Conservation (phyloP, 2,113 vertebrate genomes). For the Apaloderma vittatum region DNA sequence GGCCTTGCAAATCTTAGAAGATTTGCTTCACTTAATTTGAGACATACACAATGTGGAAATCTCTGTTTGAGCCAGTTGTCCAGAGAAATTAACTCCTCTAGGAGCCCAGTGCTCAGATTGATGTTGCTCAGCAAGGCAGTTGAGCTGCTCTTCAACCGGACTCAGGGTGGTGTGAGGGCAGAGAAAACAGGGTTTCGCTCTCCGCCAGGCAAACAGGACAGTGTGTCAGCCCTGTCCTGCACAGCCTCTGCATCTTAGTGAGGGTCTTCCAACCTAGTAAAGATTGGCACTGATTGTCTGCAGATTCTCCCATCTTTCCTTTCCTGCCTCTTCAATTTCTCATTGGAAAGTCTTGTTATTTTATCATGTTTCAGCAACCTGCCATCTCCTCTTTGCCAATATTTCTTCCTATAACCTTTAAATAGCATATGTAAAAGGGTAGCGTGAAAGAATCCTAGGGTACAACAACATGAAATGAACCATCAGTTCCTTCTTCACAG, state of each 20-base stretch:
- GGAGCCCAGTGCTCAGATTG: neutral
- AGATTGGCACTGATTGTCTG: neutral
- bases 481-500: neutral
- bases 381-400: slow-evolving; percentile 10
- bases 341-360: neutral
- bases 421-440: neutral
- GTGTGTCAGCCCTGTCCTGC: neutral
- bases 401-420: neutral
- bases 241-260: neutral
- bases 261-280: neutral
- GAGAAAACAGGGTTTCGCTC: neutral
- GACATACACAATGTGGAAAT: neutral
- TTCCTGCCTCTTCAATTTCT: neutral
- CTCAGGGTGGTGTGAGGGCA: neutral
- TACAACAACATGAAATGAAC: neutral
- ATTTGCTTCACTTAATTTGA: neutral
- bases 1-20: neutral
- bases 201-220: neutral
- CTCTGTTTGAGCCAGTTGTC: neutral
- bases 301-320: neutral
- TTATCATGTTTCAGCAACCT: slow-evolving; percentile 17
- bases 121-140: neutral
- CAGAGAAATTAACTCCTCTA: neutral
- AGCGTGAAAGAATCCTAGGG: neutral
- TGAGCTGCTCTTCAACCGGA: neutral